phyloP scores from a whole-genome alignment of 2,888 invertebrate genomes.

The Brachyptera putata region DNA sequence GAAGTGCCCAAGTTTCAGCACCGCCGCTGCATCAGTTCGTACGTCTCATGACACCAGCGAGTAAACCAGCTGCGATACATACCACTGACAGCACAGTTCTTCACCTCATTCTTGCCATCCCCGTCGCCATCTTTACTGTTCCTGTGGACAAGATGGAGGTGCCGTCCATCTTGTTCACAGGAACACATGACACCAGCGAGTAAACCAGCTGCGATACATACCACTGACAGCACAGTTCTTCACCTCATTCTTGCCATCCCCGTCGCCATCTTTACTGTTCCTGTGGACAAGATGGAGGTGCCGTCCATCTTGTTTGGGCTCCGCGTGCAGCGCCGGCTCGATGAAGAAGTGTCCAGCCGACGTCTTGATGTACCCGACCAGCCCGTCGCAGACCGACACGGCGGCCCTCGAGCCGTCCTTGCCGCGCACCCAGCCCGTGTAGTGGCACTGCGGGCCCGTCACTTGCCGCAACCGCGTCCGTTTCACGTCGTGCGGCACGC shows the following conservation, averaged over 20 bases:
- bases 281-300: constrained; percentile 56
- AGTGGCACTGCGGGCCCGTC: constrained; percentile 46
- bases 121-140: too few species aligned
- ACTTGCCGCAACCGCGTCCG: constrained; percentile 16
- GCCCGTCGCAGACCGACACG: constrained; percentile 48
- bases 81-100: too few species aligned
- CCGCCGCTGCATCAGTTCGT: too few species aligned
- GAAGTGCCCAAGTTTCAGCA: too few species aligned
- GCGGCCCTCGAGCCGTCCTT: constrained; percentile 48
- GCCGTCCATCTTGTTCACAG: constrained; percentile 48
- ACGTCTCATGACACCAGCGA: too few species aligned
- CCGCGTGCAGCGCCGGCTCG: constrained; percentile 53
- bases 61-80: too few species aligned
- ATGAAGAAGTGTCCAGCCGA: constrained; percentile 52
- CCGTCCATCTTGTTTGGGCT: constrained; percentile 47
- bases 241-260: too few species aligned
- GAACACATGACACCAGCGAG: too few species aligned
- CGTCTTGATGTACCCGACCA: constrained; percentile 55
- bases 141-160: constrained; percentile 54
- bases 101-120: too few species aligned
- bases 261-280: too few species aligned
- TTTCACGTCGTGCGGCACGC: background rate
- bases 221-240: too few species aligned
- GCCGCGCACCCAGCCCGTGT: constrained; percentile 48
- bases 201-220: too few species aligned